These are phyloP conservation scores for Chymomyza procnemis DNA, from an alignment of 2,888 invertebrate species.

Conservation along the genomic window DNA sequence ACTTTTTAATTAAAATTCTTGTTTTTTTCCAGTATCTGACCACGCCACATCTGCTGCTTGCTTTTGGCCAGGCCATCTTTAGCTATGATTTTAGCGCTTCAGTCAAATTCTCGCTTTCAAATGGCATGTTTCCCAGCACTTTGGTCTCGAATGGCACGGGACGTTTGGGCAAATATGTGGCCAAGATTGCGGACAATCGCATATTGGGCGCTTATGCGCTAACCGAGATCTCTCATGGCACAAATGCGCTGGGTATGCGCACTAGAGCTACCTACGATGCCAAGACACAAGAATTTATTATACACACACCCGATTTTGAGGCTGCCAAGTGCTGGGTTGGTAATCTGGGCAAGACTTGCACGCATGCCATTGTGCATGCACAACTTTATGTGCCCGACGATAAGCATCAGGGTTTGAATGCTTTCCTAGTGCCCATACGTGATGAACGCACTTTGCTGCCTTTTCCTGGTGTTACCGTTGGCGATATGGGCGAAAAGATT, in stretches of 20 bases:
- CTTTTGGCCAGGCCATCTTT: slow-evolving; percentile 81
- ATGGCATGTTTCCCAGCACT: slow-evolving; percentile 84
- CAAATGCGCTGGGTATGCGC: slow-evolving; percentile 89
- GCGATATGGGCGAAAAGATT: slow-evolving; percentile 95
- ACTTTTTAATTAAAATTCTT: background rate
- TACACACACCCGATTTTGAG: slow-evolving; percentile 87
- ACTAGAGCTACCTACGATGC: slow-evolving; percentile 91
- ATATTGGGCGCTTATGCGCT: slow-evolving; percentile 88
- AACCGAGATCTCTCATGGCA: slow-evolving; percentile 94
- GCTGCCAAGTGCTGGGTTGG: slow-evolving; percentile 89
- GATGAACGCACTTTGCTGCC: slow-evolving; percentile 86
- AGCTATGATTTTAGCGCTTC: slow-evolving; percentile 82
- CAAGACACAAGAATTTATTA: slow-evolving; percentile 84
- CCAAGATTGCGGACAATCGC: slow-evolving; percentile 75
- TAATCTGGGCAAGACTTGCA: slow-evolving; percentile 86
- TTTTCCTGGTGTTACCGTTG: slow-evolving; percentile 89
- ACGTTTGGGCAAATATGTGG: slow-evolving; percentile 81
- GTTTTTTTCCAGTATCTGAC: slow-evolving; percentile 77
- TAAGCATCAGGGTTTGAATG: slow-evolving; percentile 89
- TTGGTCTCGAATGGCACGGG: slow-evolving; percentile 83
- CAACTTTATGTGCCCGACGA: slow-evolving; percentile 90
- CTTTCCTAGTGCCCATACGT: slow-evolving; percentile 92
- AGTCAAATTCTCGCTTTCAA: slow-evolving; percentile 84
- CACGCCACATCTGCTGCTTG: slow-evolving; percentile 80
- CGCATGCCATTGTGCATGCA: slow-evolving; percentile 92